Percentiles rank a stretch among this genome's conserved stretches.
Evolutionary conservation across 2,888 invertebrate genomes (phyloP).

Genomic region (Hyles lineata): DNA sequence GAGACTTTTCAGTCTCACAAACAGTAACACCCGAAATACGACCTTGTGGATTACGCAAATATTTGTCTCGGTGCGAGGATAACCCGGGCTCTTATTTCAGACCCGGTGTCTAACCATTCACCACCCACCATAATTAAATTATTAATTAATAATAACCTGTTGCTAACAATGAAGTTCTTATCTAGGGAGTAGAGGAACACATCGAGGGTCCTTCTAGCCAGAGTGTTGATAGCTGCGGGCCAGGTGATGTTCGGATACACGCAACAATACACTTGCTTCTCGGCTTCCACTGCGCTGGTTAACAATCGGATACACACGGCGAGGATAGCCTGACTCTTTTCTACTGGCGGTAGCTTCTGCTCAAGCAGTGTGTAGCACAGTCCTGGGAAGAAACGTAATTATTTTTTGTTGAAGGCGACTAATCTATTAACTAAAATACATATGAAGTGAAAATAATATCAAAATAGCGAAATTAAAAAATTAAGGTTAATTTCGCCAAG

Average conservation of each 20-base stretch:
- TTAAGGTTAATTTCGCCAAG: too few relatives aligned
- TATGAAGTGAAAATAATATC: too few relatives aligned
- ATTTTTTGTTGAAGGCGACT: too few relatives aligned
- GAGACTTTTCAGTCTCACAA: too few relatives aligned
- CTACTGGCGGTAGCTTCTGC: slow-evolving; percentile 65
- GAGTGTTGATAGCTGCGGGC: slow-evolving; percentile 54
- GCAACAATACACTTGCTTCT: slow-evolving; percentile 50
- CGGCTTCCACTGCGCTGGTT: slow-evolving; percentile 50
- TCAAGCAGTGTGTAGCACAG: slow-evolving; percentile 62
- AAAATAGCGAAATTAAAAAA: too few relatives aligned
- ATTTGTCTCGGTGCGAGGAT: too few relatives aligned
- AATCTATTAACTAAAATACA: too few relatives aligned
- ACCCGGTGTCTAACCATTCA: neutral
- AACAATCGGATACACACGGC: slow-evolving; percentile 59
- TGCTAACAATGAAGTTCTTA: slow-evolving; percentile 59
- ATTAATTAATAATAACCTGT: slow-evolving; percentile 57
- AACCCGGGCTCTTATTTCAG: too few relatives aligned
- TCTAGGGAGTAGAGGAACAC: slow-evolving; percentile 57
- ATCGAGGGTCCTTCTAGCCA: slow-evolving; percentile 60
- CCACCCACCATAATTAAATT: neutral
- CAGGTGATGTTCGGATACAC: slow-evolving; percentile 67
- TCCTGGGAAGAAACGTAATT: slow-evolving; percentile 51
- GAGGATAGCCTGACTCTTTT: slow-evolving; percentile 65
- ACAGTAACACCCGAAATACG: too few relatives aligned
- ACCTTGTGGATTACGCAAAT: too few relatives aligned